Evolutionary conservation across 2,797 vertebrate species (phyloP).

Genomic region (Danio kyathit): DNA sequence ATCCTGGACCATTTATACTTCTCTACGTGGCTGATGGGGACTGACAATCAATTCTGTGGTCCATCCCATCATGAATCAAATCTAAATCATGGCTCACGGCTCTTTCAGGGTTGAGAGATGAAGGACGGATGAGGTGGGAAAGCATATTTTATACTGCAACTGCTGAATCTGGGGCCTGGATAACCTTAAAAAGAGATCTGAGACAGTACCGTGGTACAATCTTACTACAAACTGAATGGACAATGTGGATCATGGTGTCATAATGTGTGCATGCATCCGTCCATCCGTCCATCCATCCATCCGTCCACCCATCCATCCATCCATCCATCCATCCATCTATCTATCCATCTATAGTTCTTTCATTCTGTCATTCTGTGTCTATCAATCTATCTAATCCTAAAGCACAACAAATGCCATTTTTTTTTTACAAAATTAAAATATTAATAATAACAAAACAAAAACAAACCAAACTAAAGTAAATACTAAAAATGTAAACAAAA

Average conservation of each 20-base stretch:
- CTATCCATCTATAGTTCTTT: too few species aligned
- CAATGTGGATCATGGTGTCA: neutral
- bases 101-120: constrained; percentile 23
- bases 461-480: too few species aligned
- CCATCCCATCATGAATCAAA: neutral
- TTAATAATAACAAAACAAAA: too few species aligned
- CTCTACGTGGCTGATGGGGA: constrained; percentile 53
- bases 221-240: neutral
- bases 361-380: too few species aligned
- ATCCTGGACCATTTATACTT: constrained; percentile 68
- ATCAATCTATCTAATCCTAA: too few species aligned
- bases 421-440: too few species aligned
- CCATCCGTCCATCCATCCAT: too few species aligned
- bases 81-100: neutral
- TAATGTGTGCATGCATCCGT: too few species aligned
- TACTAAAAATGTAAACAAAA: too few species aligned
- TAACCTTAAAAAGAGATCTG: neutral
- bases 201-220: neutral
- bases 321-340: too few species aligned
- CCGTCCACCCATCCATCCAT: too few species aligned
- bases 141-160: neutral
- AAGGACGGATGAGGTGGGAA: constrained; percentile 6
- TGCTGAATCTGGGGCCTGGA: neutral
- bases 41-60: constrained; percentile 45
- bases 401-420: too few species aligned